Conservation (phyloP, 30 jellyfish, hydroid and myxozoan species). For the Catostylus mosaicus region DNA sequence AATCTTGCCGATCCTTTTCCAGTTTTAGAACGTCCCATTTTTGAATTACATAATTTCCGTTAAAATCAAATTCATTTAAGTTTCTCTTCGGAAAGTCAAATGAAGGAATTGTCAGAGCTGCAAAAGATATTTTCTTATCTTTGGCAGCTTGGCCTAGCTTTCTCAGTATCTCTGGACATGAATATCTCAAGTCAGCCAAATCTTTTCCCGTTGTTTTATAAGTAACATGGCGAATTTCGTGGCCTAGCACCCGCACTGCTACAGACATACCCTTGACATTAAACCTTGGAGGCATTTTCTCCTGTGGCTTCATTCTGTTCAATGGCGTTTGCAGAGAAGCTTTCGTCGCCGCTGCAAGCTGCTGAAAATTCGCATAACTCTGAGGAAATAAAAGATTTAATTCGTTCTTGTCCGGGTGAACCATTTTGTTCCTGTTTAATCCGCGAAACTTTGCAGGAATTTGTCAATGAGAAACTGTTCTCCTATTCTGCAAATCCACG, state of each 20-base stretch:
- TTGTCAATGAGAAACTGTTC: background rate
- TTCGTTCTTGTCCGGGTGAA: constrained; percentile 13
- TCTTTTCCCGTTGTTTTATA: constrained; percentile 90
- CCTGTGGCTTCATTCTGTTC: constrained; percentile 57
- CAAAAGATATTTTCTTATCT: constrained; percentile 43
- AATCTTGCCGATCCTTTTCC: background rate
- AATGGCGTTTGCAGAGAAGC: constrained; percentile 47
- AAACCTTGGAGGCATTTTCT: constrained; percentile 91
- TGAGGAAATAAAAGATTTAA: constrained; percentile 17
- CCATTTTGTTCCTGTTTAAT: constrained; percentile 23
- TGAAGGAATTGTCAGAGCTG: constrained; percentile 27
- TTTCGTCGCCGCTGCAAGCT: constrained; percentile 39
- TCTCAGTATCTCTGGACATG: constrained; percentile 56
- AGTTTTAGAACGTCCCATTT: constrained; percentile 1
- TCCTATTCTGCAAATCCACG: background rate
- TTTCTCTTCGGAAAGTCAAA: constrained; percentile 44
- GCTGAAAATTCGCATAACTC: constrained; percentile 44
- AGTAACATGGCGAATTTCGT: constrained; percentile 86
- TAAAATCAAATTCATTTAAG: constrained; percentile 54
- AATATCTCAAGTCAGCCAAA: constrained; percentile 65
- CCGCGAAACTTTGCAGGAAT: background rate
- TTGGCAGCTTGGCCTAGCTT: constrained; percentile 65
- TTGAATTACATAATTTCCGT: constrained; percentile 19
- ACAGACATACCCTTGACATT: constrained; percentile 78
- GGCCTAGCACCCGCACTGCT: constrained; percentile 90